These are phyloP conservation scores for Dorcus hopei DNA, from an alignment of 2,888 invertebrate genomes.

Conservation along the genomic window DNA sequence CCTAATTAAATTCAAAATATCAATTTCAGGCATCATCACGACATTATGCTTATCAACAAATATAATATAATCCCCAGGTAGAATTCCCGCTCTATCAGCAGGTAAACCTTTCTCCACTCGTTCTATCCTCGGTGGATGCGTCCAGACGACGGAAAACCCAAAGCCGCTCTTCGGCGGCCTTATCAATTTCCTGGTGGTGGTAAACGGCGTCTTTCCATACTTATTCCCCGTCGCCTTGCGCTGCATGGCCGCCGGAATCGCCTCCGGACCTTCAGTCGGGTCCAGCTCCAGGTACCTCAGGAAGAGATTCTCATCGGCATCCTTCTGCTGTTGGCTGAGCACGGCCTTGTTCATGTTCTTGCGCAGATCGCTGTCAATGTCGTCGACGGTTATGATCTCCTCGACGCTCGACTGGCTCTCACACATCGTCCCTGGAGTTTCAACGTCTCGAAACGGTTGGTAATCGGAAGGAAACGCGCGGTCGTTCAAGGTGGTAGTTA, in stretches of 20 bases:
- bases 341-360: constrained; percentile 36
- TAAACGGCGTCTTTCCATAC: constrained; percentile 78
- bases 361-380: constrained; percentile 30
- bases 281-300: constrained; percentile 75
- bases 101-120: constrained; percentile 77
- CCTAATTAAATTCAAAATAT: constrained; percentile 58
- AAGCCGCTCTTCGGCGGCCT: constrained; percentile 57
- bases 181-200: constrained; percentile 65
- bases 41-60: constrained; percentile 86
- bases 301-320: constrained; percentile 70
- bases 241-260: constrained; percentile 53
- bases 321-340: constrained; percentile 24
- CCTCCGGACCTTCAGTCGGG: constrained; percentile 67
- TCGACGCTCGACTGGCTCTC: constrained; percentile 51
- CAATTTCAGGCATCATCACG: constrained; percentile 76
- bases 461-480: constrained; percentile 15
- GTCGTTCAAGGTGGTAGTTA: constrained; percentile 25
- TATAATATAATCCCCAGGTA: constrained; percentile 83
- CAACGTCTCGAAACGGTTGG: constrained; percentile 5
- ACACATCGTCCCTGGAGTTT: constrained; percentile 40
- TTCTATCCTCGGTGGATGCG: constrained; percentile 81
- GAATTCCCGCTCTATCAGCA: constrained; percentile 78
- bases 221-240: constrained; percentile 52
- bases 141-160: constrained; percentile 88
- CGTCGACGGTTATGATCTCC: constrained; percentile 48